These are phyloP conservation scores for Temnothorax ravouxi DNA, from an alignment of 2,888 invertebrate species.

Conservation along the genomic window DNA sequence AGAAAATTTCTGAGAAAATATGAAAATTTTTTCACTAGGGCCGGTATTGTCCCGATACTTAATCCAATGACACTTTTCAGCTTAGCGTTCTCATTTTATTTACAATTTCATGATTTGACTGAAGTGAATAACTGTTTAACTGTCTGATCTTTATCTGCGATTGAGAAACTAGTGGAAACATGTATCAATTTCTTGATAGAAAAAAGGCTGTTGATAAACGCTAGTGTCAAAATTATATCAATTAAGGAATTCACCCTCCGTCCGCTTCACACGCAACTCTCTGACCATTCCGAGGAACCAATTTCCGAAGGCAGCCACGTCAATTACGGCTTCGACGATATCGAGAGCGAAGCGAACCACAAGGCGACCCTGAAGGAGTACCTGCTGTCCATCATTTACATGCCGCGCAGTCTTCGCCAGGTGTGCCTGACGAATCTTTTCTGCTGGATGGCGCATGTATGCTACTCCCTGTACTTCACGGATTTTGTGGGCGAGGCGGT, in stretches of 20 bases:
- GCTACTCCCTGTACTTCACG: constrained; percentile 98
- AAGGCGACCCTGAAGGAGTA: constrained; percentile 88
- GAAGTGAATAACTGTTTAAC: not conserved
- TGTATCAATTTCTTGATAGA: not conserved
- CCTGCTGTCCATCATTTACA: constrained; percentile 95
- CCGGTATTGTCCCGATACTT: not conserved
- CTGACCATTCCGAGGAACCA: constrained; percentile 74
- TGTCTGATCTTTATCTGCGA: not conserved
- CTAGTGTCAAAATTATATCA: not conserved
- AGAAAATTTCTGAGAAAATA: too few species aligned
- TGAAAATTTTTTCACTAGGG: too few species aligned
- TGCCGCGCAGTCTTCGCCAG: constrained; percentile 92
- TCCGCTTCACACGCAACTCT: constrained; percentile 74
- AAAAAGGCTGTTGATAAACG: not conserved
- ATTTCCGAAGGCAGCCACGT: constrained; percentile 36
- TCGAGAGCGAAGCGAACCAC: constrained; percentile 71
- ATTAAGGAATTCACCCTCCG: constrained; percentile 80
- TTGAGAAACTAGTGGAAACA: not conserved
- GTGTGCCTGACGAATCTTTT: constrained; percentile 96
- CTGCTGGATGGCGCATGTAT: constrained; percentile 99
- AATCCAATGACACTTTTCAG: not conserved
- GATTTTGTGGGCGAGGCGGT: constrained; percentile 98
- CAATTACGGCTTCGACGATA: constrained; percentile 52
- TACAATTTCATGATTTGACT: not conserved
- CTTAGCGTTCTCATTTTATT: not conserved